Evolutionary conservation across 2,797 vertebrate genomes (phyloP), one percentile per base, ranked within the genome.

Genomic region (Hirundo rustica): DNA sequence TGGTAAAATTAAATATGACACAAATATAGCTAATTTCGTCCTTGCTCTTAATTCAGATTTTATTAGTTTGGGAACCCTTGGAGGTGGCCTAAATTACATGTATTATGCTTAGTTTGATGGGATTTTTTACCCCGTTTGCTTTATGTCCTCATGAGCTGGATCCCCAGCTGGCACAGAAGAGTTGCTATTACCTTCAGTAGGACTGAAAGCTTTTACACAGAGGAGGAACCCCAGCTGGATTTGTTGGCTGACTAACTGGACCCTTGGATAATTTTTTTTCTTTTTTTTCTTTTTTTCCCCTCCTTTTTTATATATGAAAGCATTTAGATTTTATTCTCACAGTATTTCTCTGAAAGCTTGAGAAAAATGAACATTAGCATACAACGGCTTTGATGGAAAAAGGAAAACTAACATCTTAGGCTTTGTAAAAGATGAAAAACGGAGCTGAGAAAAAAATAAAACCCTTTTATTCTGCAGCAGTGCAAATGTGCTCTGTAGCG

Each of bases 1-100:
- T 88, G 85, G 55, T 84, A 88, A 95, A 91, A 96, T 94, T 76
- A 92, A 92, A 82, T 86, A 90, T 82, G 73, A 88, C 51, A 84
- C 55, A 91, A 84, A 73, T 61, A 81, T 14, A 78, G 16, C 19
- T 93, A 93, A 94, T 93, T 92, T 88, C 64, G 30, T 92, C 51
- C 38, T 90, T 64, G 53, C 34, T 77, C 38, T 80, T 65, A 71
- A 77, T 79, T 94, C 70, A 73, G 48, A 57, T 91, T 91, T 92
- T 94, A 78, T 92, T 91, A 77, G 54, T 74, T 93, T 83, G 65
- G 82, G 62, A 89, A 57, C 47, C 86, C 70, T 92, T 83, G 48
- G 85, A 91, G 51, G 34, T 73, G 88, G 36, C 38, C 58, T 80
- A 91, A 89, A 94, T 93, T 86, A 68, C 57, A 58, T 7, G 3